phyloP scores from a whole-genome alignment of 37 sponge, comb jelly and placozoan genomes.

The Aphrocallistes beatrix region DNA sequence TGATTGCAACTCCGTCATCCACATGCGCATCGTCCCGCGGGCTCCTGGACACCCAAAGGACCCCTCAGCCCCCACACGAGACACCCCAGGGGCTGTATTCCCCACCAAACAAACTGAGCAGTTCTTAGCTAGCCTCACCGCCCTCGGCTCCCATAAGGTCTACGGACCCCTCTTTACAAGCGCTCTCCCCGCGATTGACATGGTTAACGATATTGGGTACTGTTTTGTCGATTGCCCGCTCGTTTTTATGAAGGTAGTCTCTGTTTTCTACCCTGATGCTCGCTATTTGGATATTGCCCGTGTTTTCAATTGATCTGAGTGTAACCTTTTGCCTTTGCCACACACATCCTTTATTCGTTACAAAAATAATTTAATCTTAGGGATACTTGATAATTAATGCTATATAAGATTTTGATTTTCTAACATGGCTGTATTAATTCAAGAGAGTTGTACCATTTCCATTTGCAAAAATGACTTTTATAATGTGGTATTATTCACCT shows the following conservation, averaged over 20 bases:
- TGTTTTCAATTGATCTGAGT: slow-evolving; percentile 16
- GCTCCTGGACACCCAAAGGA: slow-evolving; percentile 57
- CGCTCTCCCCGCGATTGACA: background rate
- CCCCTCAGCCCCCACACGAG: background rate
- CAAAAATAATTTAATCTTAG: too few relatives aligned
- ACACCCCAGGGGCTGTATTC: background rate
- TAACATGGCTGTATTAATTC: background rate
- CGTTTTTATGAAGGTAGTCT: slow-evolving; percentile 31
- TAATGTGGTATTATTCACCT: too few relatives aligned
- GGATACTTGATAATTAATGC: background rate
- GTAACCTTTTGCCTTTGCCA: too few relatives aligned
- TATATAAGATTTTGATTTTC: background rate
- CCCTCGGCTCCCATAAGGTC: slow-evolving; percentile 39
- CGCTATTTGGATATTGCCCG: slow-evolving; percentile 44
- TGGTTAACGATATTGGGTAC: slow-evolving; percentile 30
- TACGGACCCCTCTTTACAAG: slow-evolving; percentile 36
- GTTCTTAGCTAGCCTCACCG: slow-evolving; percentile 26
- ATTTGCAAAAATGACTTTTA: background rate
- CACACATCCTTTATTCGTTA: too few relatives aligned
- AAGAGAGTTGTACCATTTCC: background rate
- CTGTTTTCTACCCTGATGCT: slow-evolving; percentile 31
- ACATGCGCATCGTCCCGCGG: slow-evolving; percentile 38
- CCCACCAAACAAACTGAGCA: slow-evolving; percentile 54
- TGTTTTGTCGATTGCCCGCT: slow-evolving; percentile 25
- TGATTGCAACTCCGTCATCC: slow-evolving; percentile 29